phyloP scores from a whole-genome alignment of 37 sponge, comb jelly and placozoan species.

The Dysidea cf. avara region DNA sequence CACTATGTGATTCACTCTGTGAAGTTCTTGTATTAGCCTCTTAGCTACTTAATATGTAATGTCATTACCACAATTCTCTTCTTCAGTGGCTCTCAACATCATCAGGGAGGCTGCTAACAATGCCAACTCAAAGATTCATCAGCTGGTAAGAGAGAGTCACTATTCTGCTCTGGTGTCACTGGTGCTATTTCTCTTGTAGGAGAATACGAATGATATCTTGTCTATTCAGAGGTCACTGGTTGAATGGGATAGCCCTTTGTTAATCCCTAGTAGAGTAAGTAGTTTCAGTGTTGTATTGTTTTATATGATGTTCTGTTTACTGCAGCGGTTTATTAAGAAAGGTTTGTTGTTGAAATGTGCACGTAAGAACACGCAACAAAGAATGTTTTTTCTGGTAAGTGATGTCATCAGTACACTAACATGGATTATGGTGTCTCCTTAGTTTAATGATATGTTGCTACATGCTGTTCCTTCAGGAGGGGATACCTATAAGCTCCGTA shows the following conservation, averaged over 20 bases:
- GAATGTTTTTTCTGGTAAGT: constrained; percentile 81
- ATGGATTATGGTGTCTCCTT: background rate
- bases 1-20: background rate
- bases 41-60: too few relatives aligned
- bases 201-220: constrained; percentile 66
- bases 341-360: constrained; percentile 72
- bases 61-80: too few relatives aligned
- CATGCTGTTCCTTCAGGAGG: constrained; percentile 50
- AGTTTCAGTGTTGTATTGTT: background rate
- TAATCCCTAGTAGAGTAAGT: constrained; percentile 31
- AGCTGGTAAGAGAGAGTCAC: constrained; percentile 59
- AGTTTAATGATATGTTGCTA: constrained; percentile 80
- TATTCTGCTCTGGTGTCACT: too few relatives aligned
- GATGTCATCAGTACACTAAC: background rate
- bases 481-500: constrained; percentile 55
- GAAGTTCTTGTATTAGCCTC: too few relatives aligned
- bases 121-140: constrained; percentile 80
- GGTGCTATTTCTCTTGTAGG: constrained; percentile 6
- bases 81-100: constrained; percentile 68
- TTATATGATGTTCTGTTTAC: too few relatives aligned
- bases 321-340: constrained; percentile 56
- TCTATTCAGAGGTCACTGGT: constrained; percentile 64
- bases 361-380: constrained; percentile 45
- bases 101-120: constrained; percentile 87
- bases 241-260: constrained; percentile 44